Evolutionary conservation across 1,140 invertebrate species (phyloP).

Genomic region (Microplitis mediator): DNA sequence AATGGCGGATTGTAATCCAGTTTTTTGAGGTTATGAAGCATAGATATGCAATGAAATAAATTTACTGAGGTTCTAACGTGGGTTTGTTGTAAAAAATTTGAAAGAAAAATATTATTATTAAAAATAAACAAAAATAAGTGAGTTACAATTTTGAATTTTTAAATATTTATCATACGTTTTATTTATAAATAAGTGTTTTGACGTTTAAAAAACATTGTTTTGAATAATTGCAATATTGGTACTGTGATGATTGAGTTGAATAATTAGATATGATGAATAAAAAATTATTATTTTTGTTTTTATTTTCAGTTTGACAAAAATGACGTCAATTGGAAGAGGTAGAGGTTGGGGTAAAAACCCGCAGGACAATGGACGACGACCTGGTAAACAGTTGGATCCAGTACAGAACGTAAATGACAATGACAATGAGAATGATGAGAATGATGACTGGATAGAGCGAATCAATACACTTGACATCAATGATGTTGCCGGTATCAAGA

Average conservation of each 20-base stretch:
- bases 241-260: too few species aligned
- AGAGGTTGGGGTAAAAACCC: slow-evolving; percentile 24
- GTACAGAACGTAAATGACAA: neutral
- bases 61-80: too few species aligned
- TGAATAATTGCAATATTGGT: too few species aligned
- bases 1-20: neutral
- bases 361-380: neutral
- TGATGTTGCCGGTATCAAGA: neutral
- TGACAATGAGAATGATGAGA: neutral
- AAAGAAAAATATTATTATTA: too few species aligned
- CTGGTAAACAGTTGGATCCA: neutral
- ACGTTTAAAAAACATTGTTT: too few species aligned
- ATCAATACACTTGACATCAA: slow-evolving; percentile 12
- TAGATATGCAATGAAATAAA: neutral
- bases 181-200: too few species aligned
- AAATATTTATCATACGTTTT: too few species aligned
- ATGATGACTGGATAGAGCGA: slow-evolving; percentile 8
- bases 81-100: too few species aligned
- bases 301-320: neutral
- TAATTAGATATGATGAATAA: too few species aligned
- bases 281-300: neutral
- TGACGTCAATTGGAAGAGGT: slow-evolving; percentile 21
- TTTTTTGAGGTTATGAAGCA: neutral
- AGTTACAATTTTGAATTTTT: too few species aligned
- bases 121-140: too few species aligned